Base-by-base conservation (phyloP, 35 echinoderm and acorn worm genomes). In the Strongylocentrotus purpuratus region DNA sequence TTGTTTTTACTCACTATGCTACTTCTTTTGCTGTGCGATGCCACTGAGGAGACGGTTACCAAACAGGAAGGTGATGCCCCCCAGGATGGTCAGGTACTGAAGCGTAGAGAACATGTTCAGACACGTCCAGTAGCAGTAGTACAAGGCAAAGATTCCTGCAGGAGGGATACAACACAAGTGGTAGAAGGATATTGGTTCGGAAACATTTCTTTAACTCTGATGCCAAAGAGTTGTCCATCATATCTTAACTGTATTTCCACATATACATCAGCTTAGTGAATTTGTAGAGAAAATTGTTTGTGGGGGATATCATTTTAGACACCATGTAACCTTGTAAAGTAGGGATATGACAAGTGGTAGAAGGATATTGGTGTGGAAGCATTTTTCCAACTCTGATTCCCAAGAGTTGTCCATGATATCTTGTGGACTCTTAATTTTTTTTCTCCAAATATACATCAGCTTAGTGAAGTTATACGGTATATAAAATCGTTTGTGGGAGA, bases 121-220 rank as follows among this genome's bases (percentile, higher is more conserved):
- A 50, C 95, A 94, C 46, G 94, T 92, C 98, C 98, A 99, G 88
- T 99, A 99, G 95, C 96, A 99, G 96, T 99, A 99, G 95, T 95
- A 96, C 59, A 99, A 86, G 46, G 94, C 96, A 94, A 99, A 95
- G 32, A 97, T 97, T 33, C 92, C 97, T 96, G 71, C 4, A 97
- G 6, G 65, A 78, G 3, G 25, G 20, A 78, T 85, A 96, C 7
- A 91, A 95, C 9, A 91, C 9, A 91, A 45, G 20, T 61, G 17
- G 13, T 47, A 71, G 15, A 95, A 15, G 61, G 18, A 87, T 32
- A 41, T 3, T 0, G 35, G 35, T 41, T 0, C 3, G 35, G 35
- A 41, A 41, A 3, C 35, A 41, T 41, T 41, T 41, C 35, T 41
- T 3, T 41, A 41, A 41, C 3, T 41, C 35, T 41, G 35, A 41